Conservation (phyloP, 2,113 vertebrate species). For the Sakesphorus luctuosus region DNA sequence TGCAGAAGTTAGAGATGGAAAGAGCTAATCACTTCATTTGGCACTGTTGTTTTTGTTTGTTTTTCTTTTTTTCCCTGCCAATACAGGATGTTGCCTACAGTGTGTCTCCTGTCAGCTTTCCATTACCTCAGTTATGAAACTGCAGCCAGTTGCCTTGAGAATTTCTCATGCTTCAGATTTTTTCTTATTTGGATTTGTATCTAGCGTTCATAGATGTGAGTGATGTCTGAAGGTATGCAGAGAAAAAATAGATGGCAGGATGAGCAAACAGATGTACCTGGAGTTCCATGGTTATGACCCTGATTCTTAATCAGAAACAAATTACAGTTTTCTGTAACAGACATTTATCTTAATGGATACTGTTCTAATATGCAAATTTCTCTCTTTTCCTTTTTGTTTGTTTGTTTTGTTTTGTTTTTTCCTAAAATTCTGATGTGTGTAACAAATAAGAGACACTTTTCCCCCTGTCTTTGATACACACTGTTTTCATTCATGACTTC, state of each 20-base stretch:
- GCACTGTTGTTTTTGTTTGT: fast-evolving
- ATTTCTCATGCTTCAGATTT: not conserved
- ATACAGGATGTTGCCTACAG: not conserved
- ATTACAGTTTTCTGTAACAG: not conserved
- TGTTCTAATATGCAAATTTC: not conserved
- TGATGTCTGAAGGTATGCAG: not conserved
- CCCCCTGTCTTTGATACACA: not conserved
- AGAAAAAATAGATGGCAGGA: not conserved
- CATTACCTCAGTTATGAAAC: not conserved
- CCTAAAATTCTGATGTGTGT: not conserved
- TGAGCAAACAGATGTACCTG: not conserved
- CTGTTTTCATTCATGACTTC: not conserved
- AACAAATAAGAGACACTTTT: not conserved
- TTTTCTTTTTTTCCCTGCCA: not conserved
- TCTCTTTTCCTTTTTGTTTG: not conserved
- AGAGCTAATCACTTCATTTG: not conserved
- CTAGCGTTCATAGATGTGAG: not conserved
- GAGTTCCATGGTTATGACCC: not conserved
- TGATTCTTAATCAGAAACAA: not conserved
- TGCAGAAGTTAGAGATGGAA: not conserved
- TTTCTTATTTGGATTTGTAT: not conserved
- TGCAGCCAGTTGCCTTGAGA: not conserved
- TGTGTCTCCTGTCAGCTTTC: not conserved
- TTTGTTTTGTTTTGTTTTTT: too few species aligned
- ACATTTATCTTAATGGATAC: not conserved